Evolutionary conservation across 2,797 vertebrate species (phyloP).

Genomic region (Bothrops alternatus): DNA sequence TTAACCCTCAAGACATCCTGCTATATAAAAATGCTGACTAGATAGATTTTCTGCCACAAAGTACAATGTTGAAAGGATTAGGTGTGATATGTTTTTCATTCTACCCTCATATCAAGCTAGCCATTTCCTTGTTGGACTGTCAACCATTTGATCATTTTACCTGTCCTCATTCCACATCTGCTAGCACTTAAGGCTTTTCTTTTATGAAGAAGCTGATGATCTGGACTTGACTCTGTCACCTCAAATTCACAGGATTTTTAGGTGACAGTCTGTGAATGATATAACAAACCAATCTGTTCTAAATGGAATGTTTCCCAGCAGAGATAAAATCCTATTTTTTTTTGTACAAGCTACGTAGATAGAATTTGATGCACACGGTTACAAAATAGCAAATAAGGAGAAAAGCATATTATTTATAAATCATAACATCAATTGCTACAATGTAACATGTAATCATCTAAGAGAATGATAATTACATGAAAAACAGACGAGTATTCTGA

Average conservation of each 20-base stretch:
- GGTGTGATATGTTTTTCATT: constrained; percentile 15
- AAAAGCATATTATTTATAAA: constrained; percentile 22
- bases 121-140: constrained; percentile 21
- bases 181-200: not conserved
- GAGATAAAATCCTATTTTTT: constrained; percentile 31
- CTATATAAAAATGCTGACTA: not conserved
- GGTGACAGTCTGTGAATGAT: constrained; percentile 28
- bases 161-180: not conserved
- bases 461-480: constrained; percentile 28
- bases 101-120: constrained; percentile 6
- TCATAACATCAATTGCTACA: constrained; percentile 12
- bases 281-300: constrained; percentile 27
- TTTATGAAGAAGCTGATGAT: constrained; percentile 37
- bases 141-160: not conserved
- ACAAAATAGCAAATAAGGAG: not conserved
- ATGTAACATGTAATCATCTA: constrained; percentile 32
- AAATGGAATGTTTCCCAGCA: constrained; percentile 33
- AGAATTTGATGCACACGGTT: constrained; percentile 37
- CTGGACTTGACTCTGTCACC: not conserved
- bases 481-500: constrained; percentile 50
- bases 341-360: not conserved
- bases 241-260: constrained; percentile 34
- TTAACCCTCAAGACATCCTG: not conserved
- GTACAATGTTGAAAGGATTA: not conserved
- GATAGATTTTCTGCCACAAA: not conserved